These are phyloP conservation scores for Spilarctia lutea DNA, from an alignment of 2,888 invertebrate genomes.

Conservation along the genomic window DNA sequence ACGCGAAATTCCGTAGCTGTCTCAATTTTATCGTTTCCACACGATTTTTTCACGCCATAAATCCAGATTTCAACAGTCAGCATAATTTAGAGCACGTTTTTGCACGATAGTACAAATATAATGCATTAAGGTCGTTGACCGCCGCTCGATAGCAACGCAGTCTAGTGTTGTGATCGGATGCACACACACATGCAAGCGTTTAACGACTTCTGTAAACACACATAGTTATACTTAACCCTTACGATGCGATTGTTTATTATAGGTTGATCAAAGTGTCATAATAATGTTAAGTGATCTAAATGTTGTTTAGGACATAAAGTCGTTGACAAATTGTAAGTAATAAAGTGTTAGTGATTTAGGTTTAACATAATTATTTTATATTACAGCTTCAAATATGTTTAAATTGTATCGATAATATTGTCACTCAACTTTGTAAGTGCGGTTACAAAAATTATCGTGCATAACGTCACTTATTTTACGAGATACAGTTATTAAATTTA, in stretches of 20 bases:
- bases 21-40: constrained; percentile 32
- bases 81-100: constrained; percentile 48
- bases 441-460: background rate
- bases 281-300: constrained; percentile 11
- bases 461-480: background rate
- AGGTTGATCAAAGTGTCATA: constrained; percentile 23
- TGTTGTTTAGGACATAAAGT: background rate
- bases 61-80: constrained; percentile 45
- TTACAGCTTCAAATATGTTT: background rate
- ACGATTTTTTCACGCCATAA: constrained; percentile 45
- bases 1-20: constrained; percentile 28
- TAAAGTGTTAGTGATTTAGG: background rate
- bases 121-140: constrained; percentile 49
- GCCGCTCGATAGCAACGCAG: constrained; percentile 51
- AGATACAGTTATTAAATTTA: background rate
- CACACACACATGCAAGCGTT: constrained; percentile 26
- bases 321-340: background rate
- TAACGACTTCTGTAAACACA: constrained; percentile 25
- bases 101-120: constrained; percentile 34
- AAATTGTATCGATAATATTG: background rate
- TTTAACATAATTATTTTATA: background rate
- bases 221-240: constrained; percentile 25
- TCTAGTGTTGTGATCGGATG: constrained; percentile 36
- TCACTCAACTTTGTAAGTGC: background rate
- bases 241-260: constrained; percentile 24